Evolutionary conservation across 1,140 invertebrate genomes (phyloP), one percentile per base, ranked within the genome.

Genomic region (Apis florea): DNA sequence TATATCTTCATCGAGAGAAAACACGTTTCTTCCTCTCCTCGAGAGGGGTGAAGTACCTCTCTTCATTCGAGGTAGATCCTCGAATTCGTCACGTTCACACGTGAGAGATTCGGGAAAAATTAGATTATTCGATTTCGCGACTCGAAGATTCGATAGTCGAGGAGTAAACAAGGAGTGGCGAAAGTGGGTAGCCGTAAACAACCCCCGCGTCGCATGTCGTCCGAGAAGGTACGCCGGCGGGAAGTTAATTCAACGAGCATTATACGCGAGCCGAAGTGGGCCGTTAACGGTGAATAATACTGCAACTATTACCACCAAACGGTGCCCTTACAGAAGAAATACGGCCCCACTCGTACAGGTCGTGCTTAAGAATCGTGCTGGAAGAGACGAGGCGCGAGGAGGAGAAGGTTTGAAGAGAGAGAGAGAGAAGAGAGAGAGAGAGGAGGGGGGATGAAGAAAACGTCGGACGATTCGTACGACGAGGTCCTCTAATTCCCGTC

Each of bases 261-360:
- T 89, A n/a, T n/a, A 87, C 79, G 79, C 82, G 78, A 67, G 40
- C 66, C 66, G 73, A 89, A 90, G 89, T 87, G 83, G 87, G 83
- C 85, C 89, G 88, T 90, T 91, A 89, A 86, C 86, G 68, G 88
- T 92, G 90, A 92, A 92, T 92, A 92, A 91, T 90, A 89, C 84
- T 89, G 85, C 70, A 88, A 89, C 86, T 89, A 90, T 90, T 91
- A 89, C 86, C 70, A 68, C 51, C 70, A 80, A 89, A 89, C 70
- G 83, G 82, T 83, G 75, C 58, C 79, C 76, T 69, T 83, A 67
- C 74, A 66, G 69, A 70, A 84, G 83, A 87, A 85, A 85, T 88
- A 87, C 85, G 79, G 82, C 31, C 70, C 31, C 70, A 74, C 83
- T 82, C 78, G 77, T 87, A 87, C 87, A 87, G 85, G 85, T 85